Conservation (phyloP, 2,113 vertebrate species). For the Sigmodon hispidus region DNA sequence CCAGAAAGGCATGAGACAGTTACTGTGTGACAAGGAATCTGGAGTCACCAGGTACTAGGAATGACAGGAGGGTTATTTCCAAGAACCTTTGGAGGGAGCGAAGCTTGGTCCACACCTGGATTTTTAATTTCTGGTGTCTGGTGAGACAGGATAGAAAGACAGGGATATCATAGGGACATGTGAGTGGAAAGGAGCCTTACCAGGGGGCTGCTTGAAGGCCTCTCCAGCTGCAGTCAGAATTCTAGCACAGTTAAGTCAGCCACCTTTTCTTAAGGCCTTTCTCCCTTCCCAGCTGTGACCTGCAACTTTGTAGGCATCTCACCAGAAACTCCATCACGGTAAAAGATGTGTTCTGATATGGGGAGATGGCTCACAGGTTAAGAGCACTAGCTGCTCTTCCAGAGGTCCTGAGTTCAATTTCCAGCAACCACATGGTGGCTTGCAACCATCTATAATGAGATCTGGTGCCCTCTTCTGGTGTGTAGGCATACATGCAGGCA, state of each 20-base stretch:
- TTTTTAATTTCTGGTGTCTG: background rate
- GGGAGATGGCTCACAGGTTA: too few species aligned
- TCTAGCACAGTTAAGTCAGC: background rate
- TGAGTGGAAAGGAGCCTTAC: background rate
- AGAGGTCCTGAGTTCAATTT: too few species aligned
- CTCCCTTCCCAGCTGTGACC: background rate
- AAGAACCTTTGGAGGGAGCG: background rate
- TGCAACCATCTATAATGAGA: too few species aligned
- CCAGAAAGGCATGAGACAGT: background rate
- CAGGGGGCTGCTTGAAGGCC: background rate
- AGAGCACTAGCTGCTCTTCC: too few species aligned
- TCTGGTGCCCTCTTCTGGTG: too few species aligned
- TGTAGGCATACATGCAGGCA: too few species aligned
- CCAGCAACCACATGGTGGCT: too few species aligned
- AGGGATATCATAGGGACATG: background rate
- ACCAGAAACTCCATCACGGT: background rate
- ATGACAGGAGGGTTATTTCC: background rate
- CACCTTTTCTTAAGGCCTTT: background rate
- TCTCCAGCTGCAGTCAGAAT: background rate
- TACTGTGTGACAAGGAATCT: background rate
- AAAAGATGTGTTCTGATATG: background rate
- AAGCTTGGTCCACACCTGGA: accelerated
- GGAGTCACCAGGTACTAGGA: background rate
- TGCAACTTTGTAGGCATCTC: background rate
- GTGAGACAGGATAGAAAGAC: background rate